These are phyloP conservation scores for Eulithis prunata DNA, from an alignment of 2,888 invertebrate species.

Conservation along the genomic window DNA sequence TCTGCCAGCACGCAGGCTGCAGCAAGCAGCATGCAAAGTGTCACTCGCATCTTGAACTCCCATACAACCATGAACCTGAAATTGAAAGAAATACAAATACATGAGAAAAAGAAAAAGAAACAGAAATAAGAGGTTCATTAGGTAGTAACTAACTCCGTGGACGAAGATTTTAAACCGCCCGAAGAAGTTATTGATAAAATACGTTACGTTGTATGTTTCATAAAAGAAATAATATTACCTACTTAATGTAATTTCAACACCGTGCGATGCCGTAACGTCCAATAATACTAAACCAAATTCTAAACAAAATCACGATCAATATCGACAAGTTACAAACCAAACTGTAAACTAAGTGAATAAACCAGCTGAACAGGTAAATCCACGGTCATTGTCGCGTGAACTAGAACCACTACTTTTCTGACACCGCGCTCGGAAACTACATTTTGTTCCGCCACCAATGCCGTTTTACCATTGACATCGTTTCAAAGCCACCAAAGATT, in stretches of 20 bases:
- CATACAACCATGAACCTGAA: conserved; percentile 61
- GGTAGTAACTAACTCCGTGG: no score
- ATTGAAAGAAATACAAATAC: conserved; percentile 33
- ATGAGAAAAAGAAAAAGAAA: neutral
- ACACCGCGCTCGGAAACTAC: conserved; percentile 33
- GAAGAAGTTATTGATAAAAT: no score
- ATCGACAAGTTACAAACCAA: conserved; percentile 48
- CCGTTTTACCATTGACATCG: conserved; percentile 43
- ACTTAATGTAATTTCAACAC: no score
- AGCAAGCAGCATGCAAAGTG: conserved; percentile 59
- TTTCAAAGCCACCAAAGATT: conserved; percentile 32
- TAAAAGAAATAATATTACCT: no score
- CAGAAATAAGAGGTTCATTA: no score
- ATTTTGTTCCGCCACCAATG: conserved; percentile 41
- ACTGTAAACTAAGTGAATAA: conserved; percentile 62
- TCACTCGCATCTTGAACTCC: conserved; percentile 62
- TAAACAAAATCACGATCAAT: conserved; percentile 30
- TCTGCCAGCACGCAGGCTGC: conserved; percentile 59
- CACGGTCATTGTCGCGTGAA: conserved; percentile 71
- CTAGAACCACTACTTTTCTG: conserved; percentile 54
- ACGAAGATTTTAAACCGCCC: no score
- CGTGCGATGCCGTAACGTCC: no score
- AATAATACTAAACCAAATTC: neutral
- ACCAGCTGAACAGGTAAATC: conserved; percentile 64
- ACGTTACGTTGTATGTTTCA: no score